Evolutionary conservation across 2,113 vertebrate species (phyloP).

Genomic region (Paratilapia polleni): DNA sequence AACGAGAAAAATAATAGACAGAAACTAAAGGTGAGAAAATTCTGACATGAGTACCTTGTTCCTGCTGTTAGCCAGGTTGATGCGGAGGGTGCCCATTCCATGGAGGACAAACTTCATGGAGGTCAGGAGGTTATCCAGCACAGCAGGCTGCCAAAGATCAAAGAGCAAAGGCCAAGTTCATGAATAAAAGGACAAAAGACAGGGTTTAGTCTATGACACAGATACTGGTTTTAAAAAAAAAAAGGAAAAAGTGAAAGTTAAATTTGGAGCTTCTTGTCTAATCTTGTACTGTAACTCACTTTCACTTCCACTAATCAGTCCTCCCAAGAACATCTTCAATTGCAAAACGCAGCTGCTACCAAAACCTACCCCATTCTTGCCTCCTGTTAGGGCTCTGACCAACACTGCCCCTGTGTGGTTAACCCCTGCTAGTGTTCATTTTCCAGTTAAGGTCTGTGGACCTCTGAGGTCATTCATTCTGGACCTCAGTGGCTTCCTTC

Average conservation of each 20-base stretch:
- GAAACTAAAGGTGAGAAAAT: background rate
- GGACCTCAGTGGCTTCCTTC: background rate
- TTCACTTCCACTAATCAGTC: background rate
- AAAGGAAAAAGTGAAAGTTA: too few relatives aligned
- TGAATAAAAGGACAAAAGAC: background rate
- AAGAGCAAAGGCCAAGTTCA: slow-evolving; percentile 15
- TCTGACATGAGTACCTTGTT: slow-evolving; percentile 72
- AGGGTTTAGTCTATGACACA: too few relatives aligned
- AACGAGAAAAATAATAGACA: background rate
- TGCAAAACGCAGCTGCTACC: background rate
- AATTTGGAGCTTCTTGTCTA: background rate
- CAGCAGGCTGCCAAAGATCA: slow-evolving; percentile 74
- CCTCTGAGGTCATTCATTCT: background rate
- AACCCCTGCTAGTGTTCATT: background rate
- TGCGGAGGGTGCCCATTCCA: slow-evolving; percentile 82
- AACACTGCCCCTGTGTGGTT: background rate
- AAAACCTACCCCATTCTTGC: background rate
- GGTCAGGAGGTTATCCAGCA: slow-evolving; percentile 85
- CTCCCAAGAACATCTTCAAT: background rate
- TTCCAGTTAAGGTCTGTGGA: background rate
- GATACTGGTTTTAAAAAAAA: too few relatives aligned
- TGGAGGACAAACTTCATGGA: slow-evolving; percentile 86
- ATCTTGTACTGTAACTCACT: background rate
- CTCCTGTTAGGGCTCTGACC: background rate
- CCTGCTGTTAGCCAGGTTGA: slow-evolving; percentile 81